Conservation (phyloP, 2,797 vertebrate species). For the Gambusia yucatana region DNA sequence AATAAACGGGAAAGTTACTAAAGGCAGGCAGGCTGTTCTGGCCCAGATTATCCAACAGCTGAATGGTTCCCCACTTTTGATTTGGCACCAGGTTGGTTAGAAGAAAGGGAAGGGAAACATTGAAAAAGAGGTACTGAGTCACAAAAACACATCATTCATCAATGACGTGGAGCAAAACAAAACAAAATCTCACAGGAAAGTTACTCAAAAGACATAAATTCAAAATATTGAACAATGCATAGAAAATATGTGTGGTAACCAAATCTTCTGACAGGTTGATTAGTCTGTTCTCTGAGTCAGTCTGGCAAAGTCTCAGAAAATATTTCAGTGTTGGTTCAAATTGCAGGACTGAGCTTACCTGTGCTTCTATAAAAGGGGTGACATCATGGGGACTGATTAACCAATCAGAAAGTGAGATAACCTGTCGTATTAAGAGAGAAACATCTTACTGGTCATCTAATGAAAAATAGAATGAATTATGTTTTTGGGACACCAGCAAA, state of each 20-base stretch:
- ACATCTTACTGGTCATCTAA: neutral
- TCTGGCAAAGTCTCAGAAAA: neutral
- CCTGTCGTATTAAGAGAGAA: neutral
- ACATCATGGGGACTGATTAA: neutral
- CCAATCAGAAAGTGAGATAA: neutral
- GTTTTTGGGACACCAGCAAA: neutral
- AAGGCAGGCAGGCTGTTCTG: neutral
- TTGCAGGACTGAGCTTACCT: neutral
- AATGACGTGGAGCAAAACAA: neutral
- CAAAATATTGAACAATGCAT: neutral
- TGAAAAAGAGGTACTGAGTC: neutral
- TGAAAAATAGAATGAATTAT: neutral
- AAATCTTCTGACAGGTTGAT: neutral
- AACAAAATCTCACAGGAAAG: neutral
- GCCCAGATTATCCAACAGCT: neutral
- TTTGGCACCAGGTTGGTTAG: neutral
- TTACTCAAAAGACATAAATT: neutral
- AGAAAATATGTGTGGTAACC: neutral
- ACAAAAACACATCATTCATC: neutral
- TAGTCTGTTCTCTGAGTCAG: neutral
- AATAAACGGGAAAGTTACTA: neutral
- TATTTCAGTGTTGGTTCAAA: neutral
- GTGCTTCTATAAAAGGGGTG: neutral
- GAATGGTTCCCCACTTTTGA: neutral
- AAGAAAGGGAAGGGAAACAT: neutral